These are phyloP conservation scores for Lontra canadensis DNA, from an alignment of 2,113 vertebrate genomes.

Conservation along the genomic window DNA sequence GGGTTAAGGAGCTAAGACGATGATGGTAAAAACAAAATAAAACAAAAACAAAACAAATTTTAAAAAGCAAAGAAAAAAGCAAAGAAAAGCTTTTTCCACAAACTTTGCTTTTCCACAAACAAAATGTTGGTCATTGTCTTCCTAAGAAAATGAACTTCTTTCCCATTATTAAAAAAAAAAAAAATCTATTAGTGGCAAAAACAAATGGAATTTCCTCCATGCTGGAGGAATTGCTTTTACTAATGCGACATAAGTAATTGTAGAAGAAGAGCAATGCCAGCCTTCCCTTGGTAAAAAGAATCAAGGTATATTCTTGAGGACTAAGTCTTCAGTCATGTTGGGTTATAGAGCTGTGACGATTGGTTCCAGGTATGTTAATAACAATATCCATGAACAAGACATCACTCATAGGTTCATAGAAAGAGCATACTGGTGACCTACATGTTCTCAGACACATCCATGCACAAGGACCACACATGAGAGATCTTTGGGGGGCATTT, in stretches of 20 bases:
- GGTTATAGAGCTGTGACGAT: rapidly evolving
- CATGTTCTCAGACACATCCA: background rate
- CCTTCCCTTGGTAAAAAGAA: background rate
- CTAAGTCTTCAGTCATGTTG: rapidly evolving
- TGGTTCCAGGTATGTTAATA: background rate
- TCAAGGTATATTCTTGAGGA: background rate
- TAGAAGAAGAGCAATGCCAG: background rate
- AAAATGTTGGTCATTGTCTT: background rate
- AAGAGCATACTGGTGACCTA: no score
- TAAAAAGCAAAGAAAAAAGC: background rate
- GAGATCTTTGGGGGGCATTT: background rate
- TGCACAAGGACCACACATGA: rapidly evolving
- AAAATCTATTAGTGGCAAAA: background rate
- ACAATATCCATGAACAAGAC: background rate
- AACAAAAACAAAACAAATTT: background rate
- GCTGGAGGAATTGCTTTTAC: background rate
- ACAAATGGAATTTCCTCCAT: background rate
- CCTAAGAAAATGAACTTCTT: background rate
- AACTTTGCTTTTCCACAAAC: background rate
- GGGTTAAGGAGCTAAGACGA: background rate
- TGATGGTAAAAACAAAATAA: background rate
- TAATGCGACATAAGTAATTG: background rate
- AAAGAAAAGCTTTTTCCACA: background rate
- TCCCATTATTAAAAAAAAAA: background rate
- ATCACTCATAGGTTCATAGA: background rate